These are phyloP conservation scores for Aelia acuminata DNA, from an alignment of 2,888 invertebrate genomes.

Conservation along the genomic window DNA sequence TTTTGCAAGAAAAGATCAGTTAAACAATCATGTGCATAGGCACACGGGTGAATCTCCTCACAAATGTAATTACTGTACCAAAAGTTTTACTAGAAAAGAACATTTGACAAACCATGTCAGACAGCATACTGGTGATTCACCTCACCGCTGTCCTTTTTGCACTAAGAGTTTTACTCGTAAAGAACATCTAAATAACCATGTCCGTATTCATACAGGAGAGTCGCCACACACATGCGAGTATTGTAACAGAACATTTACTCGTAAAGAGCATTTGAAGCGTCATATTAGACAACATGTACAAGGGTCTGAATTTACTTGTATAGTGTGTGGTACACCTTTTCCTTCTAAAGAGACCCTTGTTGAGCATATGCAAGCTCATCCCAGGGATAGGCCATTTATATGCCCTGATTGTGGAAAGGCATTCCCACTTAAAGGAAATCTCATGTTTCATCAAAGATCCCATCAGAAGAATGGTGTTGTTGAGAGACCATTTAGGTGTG, in stretches of 20 bases:
- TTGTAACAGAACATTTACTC: conserved; percentile 87
- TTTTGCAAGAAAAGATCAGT: conserved; percentile 88
- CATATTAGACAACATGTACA: conserved; percentile 77
- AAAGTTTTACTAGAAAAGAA: conserved; percentile 84
- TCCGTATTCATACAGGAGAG: conserved; percentile 89
- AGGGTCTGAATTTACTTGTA: conserved; percentile 85
- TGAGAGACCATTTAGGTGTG: conserved; percentile 81
- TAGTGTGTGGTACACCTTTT: conserved; percentile 81
- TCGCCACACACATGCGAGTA: conserved; percentile 88
- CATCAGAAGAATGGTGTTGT: conserved; percentile 83
- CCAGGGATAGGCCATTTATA: conserved; percentile 85
- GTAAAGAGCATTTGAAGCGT: conserved; percentile 85
- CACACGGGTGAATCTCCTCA: conserved; percentile 83
- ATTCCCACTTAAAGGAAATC: conserved; percentile 67
- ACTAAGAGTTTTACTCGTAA: conserved; percentile 71
- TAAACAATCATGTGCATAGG: conserved; percentile 87
- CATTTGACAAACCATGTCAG: conserved; percentile 84
- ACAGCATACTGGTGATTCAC: conserved; percentile 73
- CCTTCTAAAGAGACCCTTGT: conserved; percentile 82
- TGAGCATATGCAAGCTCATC: conserved; percentile 83
- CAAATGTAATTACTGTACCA: conserved; percentile 84
- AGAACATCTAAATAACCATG: conserved; percentile 73
- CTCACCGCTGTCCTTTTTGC: conserved; percentile 71
- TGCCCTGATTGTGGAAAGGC: conserved; percentile 71
- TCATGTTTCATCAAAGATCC: conserved; percentile 88